These are phyloP conservation scores for Coleophora deauratella DNA, from an alignment of 2,888 invertebrate species.

Conservation along the genomic window DNA sequence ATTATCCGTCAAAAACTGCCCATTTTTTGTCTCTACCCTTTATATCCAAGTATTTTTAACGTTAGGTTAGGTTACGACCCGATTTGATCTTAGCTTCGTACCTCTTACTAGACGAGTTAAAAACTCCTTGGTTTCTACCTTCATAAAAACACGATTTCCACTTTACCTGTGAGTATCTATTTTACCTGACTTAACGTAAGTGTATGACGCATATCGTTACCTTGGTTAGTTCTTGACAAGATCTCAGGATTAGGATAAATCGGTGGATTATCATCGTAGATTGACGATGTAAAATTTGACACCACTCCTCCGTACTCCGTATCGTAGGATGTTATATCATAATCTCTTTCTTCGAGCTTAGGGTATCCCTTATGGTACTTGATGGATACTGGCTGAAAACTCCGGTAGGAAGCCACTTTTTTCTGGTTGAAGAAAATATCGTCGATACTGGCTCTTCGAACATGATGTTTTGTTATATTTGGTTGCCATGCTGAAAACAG, in stretches of 20 bases:
- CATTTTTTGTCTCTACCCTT: too few species aligned
- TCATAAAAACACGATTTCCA: too few species aligned
- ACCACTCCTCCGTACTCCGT: conserved; percentile 64
- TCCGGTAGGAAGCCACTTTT: conserved; percentile 46
- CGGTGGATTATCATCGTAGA: conserved; percentile 65
- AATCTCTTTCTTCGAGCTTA: conserved; percentile 46
- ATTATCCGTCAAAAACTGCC: too few species aligned
- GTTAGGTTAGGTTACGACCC: too few species aligned
- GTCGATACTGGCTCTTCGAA: conserved; percentile 35
- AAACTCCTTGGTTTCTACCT: too few species aligned
- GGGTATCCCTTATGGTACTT: conserved; percentile 54
- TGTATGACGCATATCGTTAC: too few species aligned
- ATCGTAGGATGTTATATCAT: conserved; percentile 61
- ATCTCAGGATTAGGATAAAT: conserved; percentile 65
- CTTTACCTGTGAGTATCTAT: too few species aligned
- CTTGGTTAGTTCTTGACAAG: conserved; percentile 49
- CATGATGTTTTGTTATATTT: conserved; percentile 48
- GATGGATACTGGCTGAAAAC: conserved; percentile 52
- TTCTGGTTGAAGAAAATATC: conserved; percentile 45
- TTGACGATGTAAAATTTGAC: conserved; percentile 64
- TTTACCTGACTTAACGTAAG: too few species aligned
- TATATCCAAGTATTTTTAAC: too few species aligned
- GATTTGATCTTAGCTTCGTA: too few species aligned
- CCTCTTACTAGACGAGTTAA: too few species aligned
- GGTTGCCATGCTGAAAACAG: conserved; percentile 32